Evolutionary conservation across 2,113 vertebrate genomes (phyloP).

Genomic region (Otis tarda): DNA sequence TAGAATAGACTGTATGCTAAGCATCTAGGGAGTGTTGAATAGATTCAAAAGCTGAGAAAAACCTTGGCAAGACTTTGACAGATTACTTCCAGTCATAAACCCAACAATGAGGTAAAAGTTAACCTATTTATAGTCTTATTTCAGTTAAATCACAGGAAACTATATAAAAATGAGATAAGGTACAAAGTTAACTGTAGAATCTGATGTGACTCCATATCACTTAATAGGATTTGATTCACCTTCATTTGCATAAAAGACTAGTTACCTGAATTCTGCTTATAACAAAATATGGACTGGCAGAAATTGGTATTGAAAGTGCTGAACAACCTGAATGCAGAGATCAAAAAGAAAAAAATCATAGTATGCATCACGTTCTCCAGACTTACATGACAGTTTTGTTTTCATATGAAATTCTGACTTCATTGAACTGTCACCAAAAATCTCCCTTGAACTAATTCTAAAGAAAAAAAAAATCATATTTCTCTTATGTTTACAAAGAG

Average conservation of each 20-base stretch:
- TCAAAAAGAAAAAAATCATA: background rate
- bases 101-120: background rate
- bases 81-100: background rate
- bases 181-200: background rate
- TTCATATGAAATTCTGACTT: background rate
- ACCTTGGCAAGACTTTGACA: background rate
- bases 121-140: background rate
- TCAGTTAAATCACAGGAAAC: background rate
- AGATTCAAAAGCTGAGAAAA: background rate
- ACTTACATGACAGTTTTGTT: background rate
- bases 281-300: background rate
- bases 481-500: background rate
- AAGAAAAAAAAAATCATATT: background rate
- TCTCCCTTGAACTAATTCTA: background rate
- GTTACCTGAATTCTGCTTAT: background rate
- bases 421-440: background rate
- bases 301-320: background rate
- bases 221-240: background rate
- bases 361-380: background rate
- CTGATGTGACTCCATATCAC: background rate
- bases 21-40: background rate
- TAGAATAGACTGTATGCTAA: background rate
- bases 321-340: background rate
- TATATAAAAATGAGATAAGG: background rate
- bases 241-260: background rate